Conservation (phyloP, 2,888 invertebrate species). For the Furcula furcula region DNA sequence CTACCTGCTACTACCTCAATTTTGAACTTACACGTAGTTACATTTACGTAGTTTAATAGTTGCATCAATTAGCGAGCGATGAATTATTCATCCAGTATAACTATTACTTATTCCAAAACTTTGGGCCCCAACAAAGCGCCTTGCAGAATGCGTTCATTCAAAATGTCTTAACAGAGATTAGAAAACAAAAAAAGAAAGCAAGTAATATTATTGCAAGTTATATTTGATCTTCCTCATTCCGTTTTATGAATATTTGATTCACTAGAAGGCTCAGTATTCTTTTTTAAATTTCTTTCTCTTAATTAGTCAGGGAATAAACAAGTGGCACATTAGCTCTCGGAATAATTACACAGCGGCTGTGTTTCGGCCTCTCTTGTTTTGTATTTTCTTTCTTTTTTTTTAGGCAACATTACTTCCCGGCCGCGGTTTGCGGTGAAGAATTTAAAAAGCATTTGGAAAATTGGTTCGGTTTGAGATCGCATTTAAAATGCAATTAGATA, state of each 20-base stretch:
- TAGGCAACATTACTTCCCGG: constrained; percentile 41
- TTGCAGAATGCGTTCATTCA: constrained; percentile 22
- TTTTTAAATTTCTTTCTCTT: constrained; percentile 72
- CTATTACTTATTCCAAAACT: constrained; percentile 6
- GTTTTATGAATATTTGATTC: constrained; percentile 75
- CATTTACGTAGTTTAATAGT: constrained; percentile 34
- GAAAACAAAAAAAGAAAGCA: constrained; percentile 39
- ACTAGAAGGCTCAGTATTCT: constrained; percentile 60
- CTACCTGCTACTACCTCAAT: constrained; percentile 65
- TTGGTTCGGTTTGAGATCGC: constrained; percentile 59
- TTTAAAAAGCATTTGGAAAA: constrained; percentile 75
- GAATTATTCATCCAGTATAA: constrained; percentile 46
- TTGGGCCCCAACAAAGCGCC: constrained; percentile 19
- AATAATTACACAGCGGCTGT: constrained; percentile 72
- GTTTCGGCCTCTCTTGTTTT: constrained; percentile 49
- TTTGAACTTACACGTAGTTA: constrained; percentile 53
- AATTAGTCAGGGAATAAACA: constrained; percentile 80
- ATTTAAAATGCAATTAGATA: constrained; percentile 47
- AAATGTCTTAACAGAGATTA: constrained; percentile 23
- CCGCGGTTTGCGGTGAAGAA: constrained; percentile 66
- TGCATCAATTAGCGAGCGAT: constrained; percentile 54
- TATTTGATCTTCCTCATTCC: constrained; percentile 46
- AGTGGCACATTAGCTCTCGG: constrained; percentile 77
- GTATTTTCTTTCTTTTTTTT: constrained; percentile 36
- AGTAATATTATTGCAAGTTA: constrained; percentile 43